Evolutionary conservation across 2,797 vertebrate genomes (phyloP).

Genomic region (Zenarchopterus dispar): DNA sequence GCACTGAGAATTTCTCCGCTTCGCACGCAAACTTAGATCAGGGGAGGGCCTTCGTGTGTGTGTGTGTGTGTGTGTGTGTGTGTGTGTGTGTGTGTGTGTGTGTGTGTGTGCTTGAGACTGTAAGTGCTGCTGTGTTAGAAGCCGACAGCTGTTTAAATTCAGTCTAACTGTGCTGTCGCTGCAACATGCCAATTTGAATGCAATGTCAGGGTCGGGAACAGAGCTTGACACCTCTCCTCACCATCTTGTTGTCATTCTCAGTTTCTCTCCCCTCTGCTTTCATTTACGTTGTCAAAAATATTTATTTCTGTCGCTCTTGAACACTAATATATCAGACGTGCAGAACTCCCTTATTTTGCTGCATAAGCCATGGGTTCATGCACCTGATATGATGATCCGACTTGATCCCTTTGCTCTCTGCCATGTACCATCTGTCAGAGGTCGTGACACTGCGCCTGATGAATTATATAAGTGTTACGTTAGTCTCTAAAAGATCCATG

Average conservation of each 20-base stretch:
- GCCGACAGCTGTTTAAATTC: slow-evolving; percentile 80
- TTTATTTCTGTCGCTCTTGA: background rate
- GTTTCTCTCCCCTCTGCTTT: slow-evolving; percentile 3
- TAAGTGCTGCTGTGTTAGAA: slow-evolving; percentile 54
- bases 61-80: slow-evolving; percentile 28
- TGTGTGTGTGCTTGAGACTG: slow-evolving; percentile 15
- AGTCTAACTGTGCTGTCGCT: slow-evolving; percentile 63
- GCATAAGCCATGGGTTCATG: slow-evolving; percentile 17
- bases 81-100: slow-evolving; percentile 10
- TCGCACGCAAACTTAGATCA: slow-evolving; percentile 77
- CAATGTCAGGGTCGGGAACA: slow-evolving; percentile 60
- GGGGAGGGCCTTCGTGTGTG: slow-evolving; percentile 62
- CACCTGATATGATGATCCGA: slow-evolving; percentile 40
- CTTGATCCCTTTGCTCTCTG: slow-evolving; percentile 42
- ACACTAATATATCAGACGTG: too few species aligned
- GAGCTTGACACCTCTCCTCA: slow-evolving; percentile 56
- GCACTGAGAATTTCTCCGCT: slow-evolving; percentile 75
- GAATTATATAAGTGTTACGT: slow-evolving; percentile 46
- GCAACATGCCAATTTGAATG: slow-evolving; percentile 77
- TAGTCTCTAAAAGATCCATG: slow-evolving; percentile 37
- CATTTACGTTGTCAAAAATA: slow-evolving; percentile 15
- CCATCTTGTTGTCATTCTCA: slow-evolving; percentile 54
- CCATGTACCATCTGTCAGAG: slow-evolving; percentile 47
- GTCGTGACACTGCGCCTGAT: slow-evolving; percentile 31
- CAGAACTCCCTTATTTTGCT: background rate